A percentile compares a stretch with the other conserved stretches of the same genome.
phyloP scores from a whole-genome alignment of 1,140 invertebrate genomes.

The Eupristina koningsbergeri region DNA sequence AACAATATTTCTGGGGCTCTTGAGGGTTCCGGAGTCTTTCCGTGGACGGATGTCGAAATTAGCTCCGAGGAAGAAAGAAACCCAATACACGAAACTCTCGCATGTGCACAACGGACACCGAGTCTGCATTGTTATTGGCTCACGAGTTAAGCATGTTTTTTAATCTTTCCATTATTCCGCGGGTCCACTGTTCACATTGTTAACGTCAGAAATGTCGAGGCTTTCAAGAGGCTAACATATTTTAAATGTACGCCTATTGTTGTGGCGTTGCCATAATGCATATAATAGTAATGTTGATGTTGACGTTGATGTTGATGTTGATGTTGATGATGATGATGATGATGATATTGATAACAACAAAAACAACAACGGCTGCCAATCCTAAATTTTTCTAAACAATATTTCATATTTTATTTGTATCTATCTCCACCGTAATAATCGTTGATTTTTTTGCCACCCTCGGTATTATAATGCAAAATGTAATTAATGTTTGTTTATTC shows the following conservation, averaged over 20 bases:
- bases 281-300: too few relatives aligned
- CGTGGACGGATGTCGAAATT: neutral
- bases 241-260: neutral
- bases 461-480: too few relatives aligned
- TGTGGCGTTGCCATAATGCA: neutral
- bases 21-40: neutral
- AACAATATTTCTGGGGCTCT: slow-evolving; percentile 24
- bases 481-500: too few relatives aligned
- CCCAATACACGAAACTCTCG: neutral
- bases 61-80: slow-evolving; percentile 14
- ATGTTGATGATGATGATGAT: too few relatives aligned
- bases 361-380: too few relatives aligned
- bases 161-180: neutral
- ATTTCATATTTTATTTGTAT: too few relatives aligned
- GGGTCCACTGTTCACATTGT: neutral
- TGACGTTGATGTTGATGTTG: too few relatives aligned
- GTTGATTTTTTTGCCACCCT: too few relatives aligned
- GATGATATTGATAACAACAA: too few relatives aligned
- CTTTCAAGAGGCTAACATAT: neutral
- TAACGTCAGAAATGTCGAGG: neutral
- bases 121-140: neutral
- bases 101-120: neutral
- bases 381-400: too few relatives aligned
- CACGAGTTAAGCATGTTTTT: neutral
- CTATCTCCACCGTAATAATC: too few relatives aligned